Evolutionary conservation across 2,797 vertebrate species (phyloP).

Genomic region (Stomatorhinus walkeri): DNA sequence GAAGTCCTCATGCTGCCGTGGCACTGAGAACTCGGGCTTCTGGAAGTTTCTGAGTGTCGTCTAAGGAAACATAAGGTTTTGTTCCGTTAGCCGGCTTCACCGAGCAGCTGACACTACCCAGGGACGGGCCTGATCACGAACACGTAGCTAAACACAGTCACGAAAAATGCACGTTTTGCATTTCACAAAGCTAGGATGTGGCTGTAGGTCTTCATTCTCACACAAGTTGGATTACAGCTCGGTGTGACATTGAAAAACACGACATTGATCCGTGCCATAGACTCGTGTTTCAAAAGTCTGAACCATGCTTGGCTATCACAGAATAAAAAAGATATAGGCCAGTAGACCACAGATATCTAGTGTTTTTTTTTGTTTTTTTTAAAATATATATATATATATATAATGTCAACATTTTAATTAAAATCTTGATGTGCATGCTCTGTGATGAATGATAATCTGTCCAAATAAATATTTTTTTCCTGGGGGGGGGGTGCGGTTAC

Average conservation of each 20-base stretch:
- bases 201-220: not conserved
- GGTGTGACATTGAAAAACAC: no score
- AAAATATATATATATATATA: not conserved
- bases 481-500: not conserved
- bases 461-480: not conserved
- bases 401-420: not conserved
- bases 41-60: slow-evolving; percentile 84
- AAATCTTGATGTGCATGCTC: not conserved
- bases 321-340: not conserved
- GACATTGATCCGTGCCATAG: no score
- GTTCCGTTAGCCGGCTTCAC: not conserved
- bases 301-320: not conserved
- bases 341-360: not conserved
- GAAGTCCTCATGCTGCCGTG: slow-evolving; percentile 94
- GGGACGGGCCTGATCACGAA: not conserved
- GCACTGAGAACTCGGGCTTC: slow-evolving; percentile 86
- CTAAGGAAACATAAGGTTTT: slow-evolving; percentile 51
- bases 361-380: not conserved
- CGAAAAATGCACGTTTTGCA: not conserved
- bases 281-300: not conserved
- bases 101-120: not conserved
- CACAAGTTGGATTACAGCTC: no score
- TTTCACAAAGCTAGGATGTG: not conserved
- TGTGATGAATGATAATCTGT: not conserved
- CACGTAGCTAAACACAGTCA: no score